phyloP scores from a whole-genome alignment of 2,113 vertebrate species.

The Callopanchax toddi region DNA sequence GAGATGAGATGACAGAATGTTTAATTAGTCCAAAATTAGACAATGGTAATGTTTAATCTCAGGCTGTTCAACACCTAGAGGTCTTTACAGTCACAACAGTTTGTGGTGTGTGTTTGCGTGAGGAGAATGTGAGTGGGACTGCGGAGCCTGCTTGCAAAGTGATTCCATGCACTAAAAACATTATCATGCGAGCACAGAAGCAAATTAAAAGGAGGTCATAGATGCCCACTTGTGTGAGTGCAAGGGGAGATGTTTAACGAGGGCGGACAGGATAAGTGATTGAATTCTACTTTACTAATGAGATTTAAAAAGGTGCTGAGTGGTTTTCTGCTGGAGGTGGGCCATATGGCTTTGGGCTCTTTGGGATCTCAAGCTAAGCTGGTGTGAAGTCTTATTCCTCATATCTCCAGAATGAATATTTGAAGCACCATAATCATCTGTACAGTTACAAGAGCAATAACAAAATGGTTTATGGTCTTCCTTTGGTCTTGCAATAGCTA shows the following conservation, averaged over 20 bases:
- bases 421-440: conserved; percentile 44
- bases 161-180: conserved; percentile 56
- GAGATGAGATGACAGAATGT: conserved; percentile 63
- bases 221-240: conserved; percentile 69
- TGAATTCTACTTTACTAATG: conserved; percentile 77
- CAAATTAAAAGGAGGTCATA: conserved; percentile 72
- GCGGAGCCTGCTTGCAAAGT: conserved; percentile 44
- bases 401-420: conserved; percentile 62
- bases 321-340: conserved; percentile 67
- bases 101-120: conserved; percentile 21
- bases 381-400: conserved; percentile 64
- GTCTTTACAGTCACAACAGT: conserved; percentile 54
- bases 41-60: conserved; percentile 61
- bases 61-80: conserved; percentile 55
- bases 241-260: conserved; percentile 63
- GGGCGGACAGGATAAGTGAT: conserved; percentile 64
- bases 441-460: conserved; percentile 56
- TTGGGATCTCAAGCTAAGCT: conserved; percentile 64
- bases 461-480: conserved; percentile 39
- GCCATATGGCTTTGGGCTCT: conserved; percentile 69
- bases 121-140: conserved; percentile 29
- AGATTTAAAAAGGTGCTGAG: conserved; percentile 78
- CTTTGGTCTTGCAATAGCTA: conserved; percentile 18
- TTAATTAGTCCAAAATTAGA: conserved; percentile 71
- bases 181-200: conserved; percentile 68